Evolutionary conservation across 1,140 invertebrate species (phyloP).

Genomic region (Trachymyrmex cornetzi): DNA sequence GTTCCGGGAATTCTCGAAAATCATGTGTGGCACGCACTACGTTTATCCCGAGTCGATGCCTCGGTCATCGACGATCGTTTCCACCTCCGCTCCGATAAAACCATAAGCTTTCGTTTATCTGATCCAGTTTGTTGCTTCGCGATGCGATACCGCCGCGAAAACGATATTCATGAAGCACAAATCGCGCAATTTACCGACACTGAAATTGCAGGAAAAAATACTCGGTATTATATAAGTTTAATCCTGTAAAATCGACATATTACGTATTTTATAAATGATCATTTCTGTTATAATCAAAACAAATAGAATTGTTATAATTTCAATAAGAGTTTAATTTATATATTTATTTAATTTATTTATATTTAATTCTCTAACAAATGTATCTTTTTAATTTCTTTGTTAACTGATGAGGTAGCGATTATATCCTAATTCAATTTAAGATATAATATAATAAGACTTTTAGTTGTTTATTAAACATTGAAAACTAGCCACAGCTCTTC

Average conservation of each 20-base stretch:
- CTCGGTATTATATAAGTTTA: neutral
- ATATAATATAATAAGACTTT: neutral
- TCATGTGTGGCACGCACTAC: slow-evolving; percentile 40
- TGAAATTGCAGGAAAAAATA: neutral
- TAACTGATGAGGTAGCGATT: neutral
- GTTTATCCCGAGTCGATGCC: slow-evolving; percentile 15
- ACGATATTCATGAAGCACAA: slow-evolving; percentile 11
- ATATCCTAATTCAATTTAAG: neutral
- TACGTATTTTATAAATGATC: neutral
- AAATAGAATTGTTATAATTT: neutral
- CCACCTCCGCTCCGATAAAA: slow-evolving; percentile 51
- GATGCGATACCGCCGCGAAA: slow-evolving; percentile 24
- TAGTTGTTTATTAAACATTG: neutral
- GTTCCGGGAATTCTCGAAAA: slow-evolving; percentile 61
- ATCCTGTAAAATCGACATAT: neutral
- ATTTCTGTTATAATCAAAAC: neutral
- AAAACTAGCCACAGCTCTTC: neutral
- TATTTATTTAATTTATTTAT: neutral
- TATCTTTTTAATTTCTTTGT: neutral
- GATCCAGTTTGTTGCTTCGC: neutral
- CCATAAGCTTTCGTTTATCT: slow-evolving; percentile 37
- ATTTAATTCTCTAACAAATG: neutral
- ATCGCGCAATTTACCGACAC: slow-evolving; percentile 27
- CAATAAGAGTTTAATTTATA: neutral
- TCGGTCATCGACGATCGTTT: slow-evolving; percentile 21